Conservation (phyloP, 2,797 vertebrate species). For the Poecilia gillii region DNA sequence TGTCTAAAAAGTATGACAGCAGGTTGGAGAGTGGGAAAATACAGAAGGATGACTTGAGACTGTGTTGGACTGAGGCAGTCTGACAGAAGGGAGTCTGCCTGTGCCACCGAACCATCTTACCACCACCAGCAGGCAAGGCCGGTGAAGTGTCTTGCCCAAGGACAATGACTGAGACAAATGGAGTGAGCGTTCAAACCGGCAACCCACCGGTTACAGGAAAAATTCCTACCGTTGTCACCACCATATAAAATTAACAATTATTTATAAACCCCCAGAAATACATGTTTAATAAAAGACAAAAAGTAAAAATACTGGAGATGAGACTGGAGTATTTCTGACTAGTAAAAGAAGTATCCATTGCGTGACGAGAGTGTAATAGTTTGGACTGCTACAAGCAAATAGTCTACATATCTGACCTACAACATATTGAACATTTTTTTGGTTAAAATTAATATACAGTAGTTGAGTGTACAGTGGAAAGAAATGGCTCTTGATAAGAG, state of each 20-base stretch:
- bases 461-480: slow-evolving; percentile 3
- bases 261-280: neutral
- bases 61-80: neutral
- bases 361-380: neutral
- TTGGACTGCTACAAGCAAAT: neutral
- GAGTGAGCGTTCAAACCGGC: too few relatives aligned
- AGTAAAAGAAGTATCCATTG: neutral
- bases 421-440: neutral
- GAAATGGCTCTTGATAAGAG: slow-evolving; percentile 7
- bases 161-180: too few relatives aligned
- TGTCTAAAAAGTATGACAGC: neutral
- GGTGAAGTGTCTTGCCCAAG: too few relatives aligned
- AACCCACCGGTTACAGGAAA: too few relatives aligned
- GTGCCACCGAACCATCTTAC: too few relatives aligned
- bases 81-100: too few relatives aligned
- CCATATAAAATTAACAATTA: neutral
- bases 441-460: neutral
- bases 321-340: neutral
- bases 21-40: neutral
- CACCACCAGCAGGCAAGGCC: too few relatives aligned
- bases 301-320: neutral
- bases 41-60: neutral
- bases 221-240: too few relatives aligned
- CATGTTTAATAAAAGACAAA: neutral
- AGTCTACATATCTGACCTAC: neutral